Evolutionary conservation across 2,888 invertebrate genomes (phyloP).

Genomic region (Nymphalis c-album): DNA sequence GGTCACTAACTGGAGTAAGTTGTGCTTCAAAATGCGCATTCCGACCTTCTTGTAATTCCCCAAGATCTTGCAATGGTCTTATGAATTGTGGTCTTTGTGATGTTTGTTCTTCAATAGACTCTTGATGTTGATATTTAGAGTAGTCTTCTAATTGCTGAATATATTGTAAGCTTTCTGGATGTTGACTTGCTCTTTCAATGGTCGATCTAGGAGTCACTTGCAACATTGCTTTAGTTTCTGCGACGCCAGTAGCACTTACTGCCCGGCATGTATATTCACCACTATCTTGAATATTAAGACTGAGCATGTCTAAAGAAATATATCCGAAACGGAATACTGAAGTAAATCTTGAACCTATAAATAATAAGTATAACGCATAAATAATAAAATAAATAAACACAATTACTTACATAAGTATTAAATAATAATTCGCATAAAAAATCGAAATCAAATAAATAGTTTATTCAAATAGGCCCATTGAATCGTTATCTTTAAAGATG

Average conservation of each 20-base stretch:
- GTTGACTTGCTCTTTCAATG: slow-evolving; percentile 93
- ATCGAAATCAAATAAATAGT: no score
- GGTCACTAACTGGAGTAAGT: slow-evolving; percentile 94
- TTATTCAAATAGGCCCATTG: no score
- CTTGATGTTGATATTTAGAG: slow-evolving; percentile 91
- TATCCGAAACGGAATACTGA: slow-evolving; percentile 98
- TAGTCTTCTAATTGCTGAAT: slow-evolving; percentile 95
- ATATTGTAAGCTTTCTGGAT: slow-evolving; percentile 94
- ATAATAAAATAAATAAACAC: no score
- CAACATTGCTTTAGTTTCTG: slow-evolving; percentile 91
- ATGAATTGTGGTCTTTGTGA: slow-evolving; percentile 93
- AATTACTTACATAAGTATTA: background rate
- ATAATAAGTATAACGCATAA: slow-evolving; percentile 9
- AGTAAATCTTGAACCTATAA: slow-evolving; percentile 95
- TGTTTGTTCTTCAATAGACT: slow-evolving; percentile 90
- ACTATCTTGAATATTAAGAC: slow-evolving; percentile 91
- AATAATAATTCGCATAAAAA: background rate
- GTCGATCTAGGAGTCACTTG: slow-evolving; percentile 90
- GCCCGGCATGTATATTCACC: slow-evolving; percentile 96
- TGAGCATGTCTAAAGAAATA: slow-evolving; percentile 95
- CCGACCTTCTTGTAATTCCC: slow-evolving; percentile 93
- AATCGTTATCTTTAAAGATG: no score
- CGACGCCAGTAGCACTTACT: slow-evolving; percentile 91
- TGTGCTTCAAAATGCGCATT: slow-evolving; percentile 97
- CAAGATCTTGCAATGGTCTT: slow-evolving; percentile 91